Evolutionary conservation across 2,888 invertebrate genomes (phyloP).

Genomic region (Philereme vetulata): DNA sequence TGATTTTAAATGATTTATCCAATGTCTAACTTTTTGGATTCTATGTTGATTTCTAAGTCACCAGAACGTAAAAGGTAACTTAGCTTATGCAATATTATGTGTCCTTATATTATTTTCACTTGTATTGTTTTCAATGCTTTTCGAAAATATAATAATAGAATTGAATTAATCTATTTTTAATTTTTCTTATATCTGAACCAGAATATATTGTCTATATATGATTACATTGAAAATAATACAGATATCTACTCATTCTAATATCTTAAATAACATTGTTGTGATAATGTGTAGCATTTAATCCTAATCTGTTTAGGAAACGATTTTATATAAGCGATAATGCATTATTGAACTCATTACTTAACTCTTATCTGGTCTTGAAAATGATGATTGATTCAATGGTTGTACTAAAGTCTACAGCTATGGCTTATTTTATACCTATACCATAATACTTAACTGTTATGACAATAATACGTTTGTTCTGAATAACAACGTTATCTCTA

Average conservation of each 20-base stretch:
- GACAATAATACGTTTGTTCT: too few relatives aligned
- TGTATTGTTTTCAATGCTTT: slow-evolving; percentile 22
- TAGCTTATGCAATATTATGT: slow-evolving; percentile 16
- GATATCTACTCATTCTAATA: slow-evolving; percentile 7
- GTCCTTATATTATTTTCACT: slow-evolving; percentile 9
- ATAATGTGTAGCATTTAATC: slow-evolving; percentile 25
- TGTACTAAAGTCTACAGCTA: too few relatives aligned
- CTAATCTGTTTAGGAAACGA: slow-evolving; percentile 23
- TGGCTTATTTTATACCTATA: too few relatives aligned
- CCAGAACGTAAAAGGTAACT: slow-evolving; percentile 28
- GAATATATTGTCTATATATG: neutral
- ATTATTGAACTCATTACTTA: slow-evolving; percentile 1
- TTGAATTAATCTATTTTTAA: neutral
- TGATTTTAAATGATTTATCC: slow-evolving; percentile 7
- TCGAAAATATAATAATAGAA: neutral
- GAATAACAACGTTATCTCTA: too few relatives aligned
- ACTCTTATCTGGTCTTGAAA: too few relatives aligned
- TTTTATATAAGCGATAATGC: slow-evolving; percentile 25
- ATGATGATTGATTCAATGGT: too few relatives aligned
- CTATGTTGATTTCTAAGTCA: slow-evolving; percentile 29
- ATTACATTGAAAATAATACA: slow-evolving; percentile 23
- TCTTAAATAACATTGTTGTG: slow-evolving; percentile 5
- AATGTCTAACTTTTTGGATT: slow-evolving; percentile 24
- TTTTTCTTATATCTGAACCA: neutral
- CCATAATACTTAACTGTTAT: too few relatives aligned